Evolutionary conservation across 1,140 invertebrate genomes (phyloP), one percentile per base, ranked within the genome.

Genomic region (Plutomurus gul): DNA sequence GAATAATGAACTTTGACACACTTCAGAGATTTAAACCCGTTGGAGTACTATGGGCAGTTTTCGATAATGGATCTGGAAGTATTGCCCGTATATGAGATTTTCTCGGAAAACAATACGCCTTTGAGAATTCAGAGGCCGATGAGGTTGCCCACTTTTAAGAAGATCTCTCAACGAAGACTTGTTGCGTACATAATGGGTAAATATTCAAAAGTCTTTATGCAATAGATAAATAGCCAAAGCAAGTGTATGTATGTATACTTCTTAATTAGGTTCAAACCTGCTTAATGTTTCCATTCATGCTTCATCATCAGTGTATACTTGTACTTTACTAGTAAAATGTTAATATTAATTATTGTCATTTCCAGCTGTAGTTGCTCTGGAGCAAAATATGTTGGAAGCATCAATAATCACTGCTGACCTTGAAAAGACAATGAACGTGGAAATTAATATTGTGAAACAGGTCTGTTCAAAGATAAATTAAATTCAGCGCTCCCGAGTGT

Each of bases 341-440:
- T n/a, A 71, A 71, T 30, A 18, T 10, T 18, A 25, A 25, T n/a
- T 4, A 10, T 36, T 70, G 60, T 37, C 11, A 33, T 20, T 71
- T 36, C 11, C 76, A 82, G 81, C 76, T 39, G 40, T 80, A 18
- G 81, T 82, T 2, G 81, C 81, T 20, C 49, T 82, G 25, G 81
- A 82, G 33, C 81, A 82, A 11, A 82, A 82, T 65, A 71, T 82
- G 76, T 56, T 82, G 4, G 81, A 82, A 72, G n/a, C 60, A 8
- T 46, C 27, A 18, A 56, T 78, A 4, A 56, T 82, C 11, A 4
- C 22, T 3, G 10, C 25, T 46, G 81, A 82, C 39, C 22, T 80
- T 7, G 77, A 80, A 65, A 75, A 75, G 27, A 72, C 80, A n/a
- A 77, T 82, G 76, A 71, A 49, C 3, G 81, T 82, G 1, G 25